Conservation (phyloP, 2,113 vertebrate species). For the Leiothrix lutea region DNA sequence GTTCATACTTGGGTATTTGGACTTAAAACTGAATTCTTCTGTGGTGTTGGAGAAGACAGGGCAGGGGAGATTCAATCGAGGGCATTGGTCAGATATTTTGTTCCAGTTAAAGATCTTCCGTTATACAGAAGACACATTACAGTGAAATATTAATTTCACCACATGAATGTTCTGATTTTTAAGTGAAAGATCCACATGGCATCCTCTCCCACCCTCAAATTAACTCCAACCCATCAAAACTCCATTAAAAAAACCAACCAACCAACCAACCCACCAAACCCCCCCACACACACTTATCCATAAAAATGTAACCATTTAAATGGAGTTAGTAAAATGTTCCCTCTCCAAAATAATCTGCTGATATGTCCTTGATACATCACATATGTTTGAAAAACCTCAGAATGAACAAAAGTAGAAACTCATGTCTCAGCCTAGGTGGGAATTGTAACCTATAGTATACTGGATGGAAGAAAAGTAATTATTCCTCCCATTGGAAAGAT, state of each 20-base stretch:
- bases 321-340: neutral
- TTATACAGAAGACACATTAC: accelerated
- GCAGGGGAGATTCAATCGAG: neutral
- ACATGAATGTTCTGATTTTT: neutral
- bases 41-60: neutral
- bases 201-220: neutral
- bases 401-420: neutral
- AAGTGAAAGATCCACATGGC: neutral
- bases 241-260: neutral
- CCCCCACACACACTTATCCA: neutral
- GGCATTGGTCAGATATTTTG: neutral
- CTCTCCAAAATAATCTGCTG: neutral
- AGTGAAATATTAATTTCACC: neutral
- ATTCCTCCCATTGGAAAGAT: neutral
- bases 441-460: neutral
- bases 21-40: neutral
- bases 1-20: neutral
- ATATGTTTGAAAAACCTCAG: neutral
- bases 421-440: neutral
- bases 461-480: neutral
- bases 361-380: accelerated
- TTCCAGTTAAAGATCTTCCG: neutral
- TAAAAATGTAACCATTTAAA: neutral
- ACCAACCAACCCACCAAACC: neutral
- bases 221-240: neutral